Base-by-base conservation (phyloP, 2,888 invertebrate genomes). In the Lepidochitona cinerea region DNA sequence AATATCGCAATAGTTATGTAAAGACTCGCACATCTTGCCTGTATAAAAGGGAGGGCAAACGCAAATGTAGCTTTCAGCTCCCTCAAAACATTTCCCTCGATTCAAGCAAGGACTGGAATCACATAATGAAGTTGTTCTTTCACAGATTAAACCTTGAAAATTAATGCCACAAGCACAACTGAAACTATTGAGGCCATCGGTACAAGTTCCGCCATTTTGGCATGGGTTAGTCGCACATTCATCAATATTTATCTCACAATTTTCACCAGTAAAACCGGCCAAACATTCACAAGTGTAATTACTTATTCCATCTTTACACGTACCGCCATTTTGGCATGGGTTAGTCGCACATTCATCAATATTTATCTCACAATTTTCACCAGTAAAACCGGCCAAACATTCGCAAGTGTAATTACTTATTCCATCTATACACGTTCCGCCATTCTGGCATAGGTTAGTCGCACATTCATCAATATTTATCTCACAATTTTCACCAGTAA, bases 381-480 rank as follows among this genome's bases (percentile, higher is more conserved):
- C 59, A 23, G 59, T 54, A 54, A 54, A 54, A 86, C 87, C 87
- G 69, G 54, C 68, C 6, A 73, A 80, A 81, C 91, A 91, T 26
- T 73, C 82, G 81, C 91, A 91, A 35, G 79, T 82, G 82, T 84
- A 89, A 69, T 41, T 74, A 70, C 83, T 79, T 12, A 86, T 75
- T 6, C 70, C 75, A 79, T 88, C 87, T 68, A 74, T 76, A 72
- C 88, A 88, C n/a, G 71, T 52, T 52, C 79, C 68, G 9, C 81
- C 81, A 26, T 67, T 41, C 29, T 9, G n/a, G 88, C 97, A 97
- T 84, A 94, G 94, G 89, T 94, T 92, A 0, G 94, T 93, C 75
- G 90, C 90, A 90, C 97, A 98, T 91, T 97, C 97, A 92, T 97
- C 94, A 67, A 96, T 95, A 89, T 97, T 84, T 5, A 53, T 75